phyloP scores from a whole-genome alignment of 2,113 vertebrate species.

The Solenodon paradoxus region DNA sequence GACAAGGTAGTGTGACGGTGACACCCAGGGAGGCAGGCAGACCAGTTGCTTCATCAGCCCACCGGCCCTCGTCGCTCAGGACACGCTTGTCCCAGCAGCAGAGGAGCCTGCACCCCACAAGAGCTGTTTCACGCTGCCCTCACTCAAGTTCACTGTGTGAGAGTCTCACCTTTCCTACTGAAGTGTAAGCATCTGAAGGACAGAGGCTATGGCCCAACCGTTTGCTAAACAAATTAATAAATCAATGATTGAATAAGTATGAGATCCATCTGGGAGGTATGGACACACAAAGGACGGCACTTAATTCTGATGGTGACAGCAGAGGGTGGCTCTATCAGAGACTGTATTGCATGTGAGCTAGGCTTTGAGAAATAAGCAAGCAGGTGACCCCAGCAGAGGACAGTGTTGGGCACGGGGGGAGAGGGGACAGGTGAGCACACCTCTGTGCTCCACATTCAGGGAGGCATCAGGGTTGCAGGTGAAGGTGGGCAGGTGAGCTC shows the following conservation, averaged over 20 bases:
- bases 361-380: background rate
- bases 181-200: background rate
- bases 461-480: background rate
- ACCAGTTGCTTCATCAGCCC: background rate
- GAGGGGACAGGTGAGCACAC: background rate
- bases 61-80: background rate
- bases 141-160: background rate
- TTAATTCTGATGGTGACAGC: background rate
- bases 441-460: background rate
- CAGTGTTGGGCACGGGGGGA: background rate
- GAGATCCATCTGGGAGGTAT: background rate
- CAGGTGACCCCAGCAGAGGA: background rate
- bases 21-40: fast-evolving
- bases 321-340: background rate
- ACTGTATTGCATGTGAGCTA: background rate
- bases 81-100: background rate
- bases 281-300: background rate
- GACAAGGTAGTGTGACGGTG: background rate
- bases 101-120: background rate
- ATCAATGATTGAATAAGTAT: background rate
- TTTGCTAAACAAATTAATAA: background rate
- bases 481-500: background rate
- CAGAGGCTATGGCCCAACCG: background rate
- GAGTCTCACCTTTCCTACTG: background rate
- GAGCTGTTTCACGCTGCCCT: background rate